A percentile compares a stretch with the other conserved stretches of the same genome.
phyloP scores from a whole-genome alignment of 2,888 invertebrate species.

The Philhelius pedissequus region DNA sequence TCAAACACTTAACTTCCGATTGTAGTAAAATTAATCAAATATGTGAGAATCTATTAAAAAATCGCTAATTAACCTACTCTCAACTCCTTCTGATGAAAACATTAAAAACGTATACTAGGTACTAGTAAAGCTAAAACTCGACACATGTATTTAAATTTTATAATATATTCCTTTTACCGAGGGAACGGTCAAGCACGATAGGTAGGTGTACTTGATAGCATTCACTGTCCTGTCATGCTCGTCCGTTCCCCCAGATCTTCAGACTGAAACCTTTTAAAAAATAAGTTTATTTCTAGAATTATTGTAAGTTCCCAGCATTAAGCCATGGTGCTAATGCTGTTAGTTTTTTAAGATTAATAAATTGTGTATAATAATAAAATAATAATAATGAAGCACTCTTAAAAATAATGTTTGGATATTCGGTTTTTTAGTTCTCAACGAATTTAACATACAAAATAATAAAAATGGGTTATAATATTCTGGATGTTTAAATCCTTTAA shows the following conservation, averaged over 20 bases:
- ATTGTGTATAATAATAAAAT: too few species aligned
- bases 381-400: too few species aligned
- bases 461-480: too few species aligned
- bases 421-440: too few species aligned
- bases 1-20: not conserved
- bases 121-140: not conserved
- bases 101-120: not conserved
- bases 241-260: too few species aligned
- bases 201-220: too few species aligned
- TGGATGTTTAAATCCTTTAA: too few species aligned
- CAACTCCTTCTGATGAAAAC: not conserved
- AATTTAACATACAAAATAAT: too few species aligned
- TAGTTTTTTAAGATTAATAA: not conserved
- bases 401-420: too few species aligned
- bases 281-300: too few species aligned
- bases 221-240: too few species aligned
- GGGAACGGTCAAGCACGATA: not conserved
- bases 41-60: not conserved
- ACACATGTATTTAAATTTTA: not conserved
- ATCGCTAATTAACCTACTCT: not conserved
- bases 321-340: not conserved
- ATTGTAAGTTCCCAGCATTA: not conserved
- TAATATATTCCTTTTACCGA: not conserved
- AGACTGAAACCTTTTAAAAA: not conserved
- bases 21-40: not conserved